Evolutionary conservation across 1,140 invertebrate genomes (phyloP).

Genomic region (Melitaea cinxia): DNA sequence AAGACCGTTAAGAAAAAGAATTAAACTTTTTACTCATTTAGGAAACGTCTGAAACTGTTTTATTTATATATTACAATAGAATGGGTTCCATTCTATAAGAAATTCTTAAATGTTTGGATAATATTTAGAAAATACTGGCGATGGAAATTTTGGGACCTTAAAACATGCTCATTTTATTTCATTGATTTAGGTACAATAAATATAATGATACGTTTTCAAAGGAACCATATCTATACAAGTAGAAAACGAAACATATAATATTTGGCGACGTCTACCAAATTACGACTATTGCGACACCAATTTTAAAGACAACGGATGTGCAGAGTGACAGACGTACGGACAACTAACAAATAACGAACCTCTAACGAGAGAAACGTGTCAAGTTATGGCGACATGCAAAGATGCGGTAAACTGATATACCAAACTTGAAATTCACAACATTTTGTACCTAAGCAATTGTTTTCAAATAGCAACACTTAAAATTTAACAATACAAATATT

Average conservation of each 20-base stretch:
- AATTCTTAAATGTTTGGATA: background rate
- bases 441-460: slow-evolving; percentile 4
- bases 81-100: slow-evolving; percentile 34
- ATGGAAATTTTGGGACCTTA: too few relatives aligned
- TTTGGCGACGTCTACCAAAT: background rate
- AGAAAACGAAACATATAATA: background rate
- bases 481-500: background rate
- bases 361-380: slow-evolving; percentile 65
- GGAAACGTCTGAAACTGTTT: background rate
- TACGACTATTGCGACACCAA: slow-evolving; percentile 8
- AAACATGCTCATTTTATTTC: too few relatives aligned
- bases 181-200: too few relatives aligned
- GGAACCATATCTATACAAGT: too few relatives aligned
- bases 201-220: too few relatives aligned
- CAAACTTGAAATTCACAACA: slow-evolving; percentile 24
- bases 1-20: background rate
- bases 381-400: slow-evolving; percentile 46
- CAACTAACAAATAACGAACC: slow-evolving; percentile 71
- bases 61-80: background rate
- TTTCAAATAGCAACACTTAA: slow-evolving; percentile 1
- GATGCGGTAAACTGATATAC: slow-evolving; percentile 19
- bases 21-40: slow-evolving; percentile 3
- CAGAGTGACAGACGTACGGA: slow-evolving; percentile 51
- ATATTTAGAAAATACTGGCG: too few relatives aligned
- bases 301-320: slow-evolving; percentile 33